These are phyloP conservation scores for Bombus consobrinus DNA, from an alignment of 1,140 invertebrate species.

Conservation along the genomic window DNA sequence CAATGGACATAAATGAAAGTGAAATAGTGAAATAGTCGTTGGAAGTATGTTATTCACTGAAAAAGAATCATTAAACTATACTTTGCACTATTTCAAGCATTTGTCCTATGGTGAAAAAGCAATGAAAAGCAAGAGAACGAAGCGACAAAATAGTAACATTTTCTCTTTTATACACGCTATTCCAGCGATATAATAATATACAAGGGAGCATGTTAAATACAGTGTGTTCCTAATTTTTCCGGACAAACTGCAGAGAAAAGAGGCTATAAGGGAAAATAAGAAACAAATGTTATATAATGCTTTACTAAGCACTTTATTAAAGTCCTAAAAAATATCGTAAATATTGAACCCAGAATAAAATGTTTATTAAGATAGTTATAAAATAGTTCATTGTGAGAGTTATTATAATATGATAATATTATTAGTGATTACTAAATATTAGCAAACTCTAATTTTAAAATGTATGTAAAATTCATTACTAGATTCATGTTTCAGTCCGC, in stretches of 20 bases:
- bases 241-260: neutral
- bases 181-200: neutral
- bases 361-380: neutral
- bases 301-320: neutral
- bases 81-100: neutral
- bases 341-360: neutral
- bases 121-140: neutral
- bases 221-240: neutral
- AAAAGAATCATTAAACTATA: neutral
- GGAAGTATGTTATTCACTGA: neutral
- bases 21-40: neutral
- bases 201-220: neutral
- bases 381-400: neutral
- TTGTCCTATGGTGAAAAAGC: neutral
- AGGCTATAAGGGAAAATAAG: neutral
- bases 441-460: no score
- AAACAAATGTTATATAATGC: neutral
- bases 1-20: neutral
- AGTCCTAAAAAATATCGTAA: neutral
- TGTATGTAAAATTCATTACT: no score
- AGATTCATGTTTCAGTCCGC: neutral
- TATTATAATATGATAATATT: neutral
- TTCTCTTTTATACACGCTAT: neutral
- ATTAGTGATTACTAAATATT: neutral
- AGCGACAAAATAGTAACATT: neutral